A percentile compares a stretch with the other conserved stretches of the same genome.
Conservation (phyloP, 2,797 vertebrate species). For the Trichosurus vulpecula region DNA sequence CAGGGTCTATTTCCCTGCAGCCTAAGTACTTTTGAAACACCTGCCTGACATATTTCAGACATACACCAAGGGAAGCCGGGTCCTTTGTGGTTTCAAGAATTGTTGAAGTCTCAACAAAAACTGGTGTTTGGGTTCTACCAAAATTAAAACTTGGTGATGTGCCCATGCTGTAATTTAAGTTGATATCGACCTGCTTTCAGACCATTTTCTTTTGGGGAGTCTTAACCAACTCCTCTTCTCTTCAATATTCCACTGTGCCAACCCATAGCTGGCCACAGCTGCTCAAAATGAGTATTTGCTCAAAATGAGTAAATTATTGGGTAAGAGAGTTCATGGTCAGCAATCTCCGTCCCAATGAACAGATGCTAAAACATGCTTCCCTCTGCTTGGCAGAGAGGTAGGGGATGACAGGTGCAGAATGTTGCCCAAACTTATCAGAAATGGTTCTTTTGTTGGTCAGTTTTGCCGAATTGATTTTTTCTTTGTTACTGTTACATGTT, state of each 20-base stretch:
- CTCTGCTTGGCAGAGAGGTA: neutral
- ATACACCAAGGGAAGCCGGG: slow-evolving; percentile 64
- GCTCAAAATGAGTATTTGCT: slow-evolving; percentile 46
- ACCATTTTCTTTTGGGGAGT: neutral
- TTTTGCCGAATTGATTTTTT: neutral
- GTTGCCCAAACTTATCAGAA: neutral
- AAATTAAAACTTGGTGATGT: slow-evolving; percentile 47
- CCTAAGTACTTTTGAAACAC: slow-evolving; percentile 85
- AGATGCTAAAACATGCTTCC: neutral
- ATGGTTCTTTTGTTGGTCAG: neutral
- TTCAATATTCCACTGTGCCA: neutral
- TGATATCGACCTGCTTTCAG: slow-evolving; percentile 23
- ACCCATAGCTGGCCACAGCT: neutral
- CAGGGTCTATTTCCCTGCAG: slow-evolving; percentile 86
- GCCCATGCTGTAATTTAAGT: slow-evolving; percentile 19
- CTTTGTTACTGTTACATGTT: neutral
- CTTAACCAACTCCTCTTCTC: slow-evolving; percentile 29
- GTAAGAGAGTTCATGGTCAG: neutral
- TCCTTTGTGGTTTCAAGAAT: slow-evolving; percentile 63
- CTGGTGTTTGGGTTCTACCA: slow-evolving; percentile 67
- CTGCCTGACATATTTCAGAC: slow-evolving; percentile 86
- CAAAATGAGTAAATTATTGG: slow-evolving; percentile 53
- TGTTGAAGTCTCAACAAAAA: slow-evolving; percentile 67
- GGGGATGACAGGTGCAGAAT: neutral
- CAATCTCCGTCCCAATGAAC: neutral